These are phyloP conservation scores for Lamproptera curius DNA, from an alignment of 2,888 invertebrate genomes.

Conservation along the genomic window DNA sequence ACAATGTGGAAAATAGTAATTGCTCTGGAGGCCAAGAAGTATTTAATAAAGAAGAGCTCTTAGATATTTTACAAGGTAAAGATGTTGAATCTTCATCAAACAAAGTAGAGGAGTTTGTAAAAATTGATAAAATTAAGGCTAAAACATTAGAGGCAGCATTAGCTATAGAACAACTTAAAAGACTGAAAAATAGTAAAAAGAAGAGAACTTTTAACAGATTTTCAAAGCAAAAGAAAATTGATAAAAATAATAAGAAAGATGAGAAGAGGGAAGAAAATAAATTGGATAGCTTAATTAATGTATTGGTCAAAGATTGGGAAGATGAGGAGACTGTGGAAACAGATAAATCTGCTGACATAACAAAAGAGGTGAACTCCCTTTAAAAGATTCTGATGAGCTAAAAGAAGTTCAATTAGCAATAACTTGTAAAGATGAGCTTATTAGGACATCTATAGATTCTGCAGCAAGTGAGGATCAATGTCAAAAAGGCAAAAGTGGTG, in stretches of 20 bases:
- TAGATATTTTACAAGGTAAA: constrained; percentile 69
- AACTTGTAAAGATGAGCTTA: constrained; percentile 33
- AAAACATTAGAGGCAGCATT: constrained; percentile 50
- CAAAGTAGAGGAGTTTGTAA: constrained; percentile 27
- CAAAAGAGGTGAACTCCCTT: constrained; percentile 34
- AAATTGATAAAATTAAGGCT: constrained; percentile 24
- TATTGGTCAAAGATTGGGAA: constrained; percentile 75
- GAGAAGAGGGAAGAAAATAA: constrained; percentile 27
- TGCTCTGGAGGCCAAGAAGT: constrained; percentile 53
- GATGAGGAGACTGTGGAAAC: constrained; percentile 55
- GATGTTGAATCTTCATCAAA: constrained; percentile 40
- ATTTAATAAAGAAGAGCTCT: constrained; percentile 67
- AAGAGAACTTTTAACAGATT: constrained; percentile 16
- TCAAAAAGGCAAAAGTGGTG: constrained; percentile 40
- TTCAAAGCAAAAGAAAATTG: constrained; percentile 25
- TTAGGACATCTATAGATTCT: constrained; percentile 40
- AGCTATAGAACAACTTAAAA: constrained; percentile 58
- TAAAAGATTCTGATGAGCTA: constrained; percentile 30
- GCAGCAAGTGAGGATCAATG: constrained; percentile 39
- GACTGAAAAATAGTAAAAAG: constrained; percentile 39
- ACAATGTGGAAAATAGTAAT: constrained; percentile 59
- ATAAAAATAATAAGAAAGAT: constrained; percentile 21
- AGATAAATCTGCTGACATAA: constrained; percentile 30
- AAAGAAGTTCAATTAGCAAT: constrained; percentile 32
- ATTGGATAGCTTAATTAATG: constrained; percentile 61